Evolutionary conservation across 2,888 invertebrate genomes (phyloP), one percentile per base, ranked within the genome.

Genomic region (Tipula vernalis): DNA sequence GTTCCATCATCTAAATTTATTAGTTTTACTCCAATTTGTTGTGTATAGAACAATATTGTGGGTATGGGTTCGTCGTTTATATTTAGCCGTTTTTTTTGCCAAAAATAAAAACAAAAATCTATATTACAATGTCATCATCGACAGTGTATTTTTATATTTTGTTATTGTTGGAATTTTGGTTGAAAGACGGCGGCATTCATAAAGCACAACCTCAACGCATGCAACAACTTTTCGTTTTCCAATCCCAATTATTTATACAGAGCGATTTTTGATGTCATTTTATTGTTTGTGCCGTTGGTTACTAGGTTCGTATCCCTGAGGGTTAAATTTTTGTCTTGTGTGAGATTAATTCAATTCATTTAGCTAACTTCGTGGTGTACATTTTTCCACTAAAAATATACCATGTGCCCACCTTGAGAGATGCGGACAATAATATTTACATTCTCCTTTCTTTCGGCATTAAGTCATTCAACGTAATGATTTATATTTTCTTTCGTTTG

Each of bases 1-100:
- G 71, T 71, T 71, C 71, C 71, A 71, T 71, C 71, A 71, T 71
- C 71, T 71, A 71, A 71, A 71, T 71, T 71, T 71, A 71, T 71
- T 71, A 71, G 71, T 71, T 71, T 71, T 71, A 71, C 71, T 71
- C 18, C 71, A 39, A 39, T 39, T 39, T 39, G 39, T 39, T 39
- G 6, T 39, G 39, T 39, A 39, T 39, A 39, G 39, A 39, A 39
- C 71, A 10, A 0, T 28, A 0, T 71, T 28, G 71, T 18, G 71
- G 71, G 71, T 10, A 10, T 18, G 71, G 71, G 71, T 10, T 28
- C 28, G 51, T 28, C 5, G 28, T 71, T 18, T 12, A 12, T 51
- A n/a, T 51, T n/a, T 51, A 51, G 28, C 18, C 18, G 2, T 57
- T 57, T 57, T 57, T 57, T 18, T 71, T 71, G 28, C 18, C 28